A percentile compares a stretch with the other conserved stretches of the same genome.
Evolutionary conservation across 2,113 vertebrate species (phyloP).

Genomic region (Ciconia boyciana): DNA sequence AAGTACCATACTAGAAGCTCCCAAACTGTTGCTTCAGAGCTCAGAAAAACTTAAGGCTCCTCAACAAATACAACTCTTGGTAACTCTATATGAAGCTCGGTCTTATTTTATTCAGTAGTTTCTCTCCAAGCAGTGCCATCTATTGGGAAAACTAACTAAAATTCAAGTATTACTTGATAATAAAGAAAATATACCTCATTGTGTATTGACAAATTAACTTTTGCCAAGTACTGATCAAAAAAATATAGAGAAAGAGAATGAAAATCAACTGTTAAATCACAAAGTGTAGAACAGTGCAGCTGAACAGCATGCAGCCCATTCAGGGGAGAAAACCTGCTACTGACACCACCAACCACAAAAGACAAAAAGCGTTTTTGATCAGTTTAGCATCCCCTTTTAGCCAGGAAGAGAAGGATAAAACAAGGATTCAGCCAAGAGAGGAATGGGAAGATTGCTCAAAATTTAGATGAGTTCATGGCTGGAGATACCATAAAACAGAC

Average conservation of each 20-base stretch:
- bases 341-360: neutral
- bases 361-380: constrained; percentile 11
- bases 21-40: neutral
- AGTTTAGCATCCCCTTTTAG: neutral
- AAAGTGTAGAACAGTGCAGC: neutral
- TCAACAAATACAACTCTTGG: neutral
- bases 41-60: neutral
- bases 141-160: constrained; percentile 28
- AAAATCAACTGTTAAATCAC: neutral
- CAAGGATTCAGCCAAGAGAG: neutral
- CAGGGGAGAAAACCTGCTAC: neutral
- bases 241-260: neutral
- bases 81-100: neutral
- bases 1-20: neutral
- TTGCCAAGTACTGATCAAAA: neutral
- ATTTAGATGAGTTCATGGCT: neutral
- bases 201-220: neutral
- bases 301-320: neutral
- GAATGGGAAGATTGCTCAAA: neutral
- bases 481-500: neutral
- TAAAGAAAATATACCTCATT: neutral
- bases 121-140: constrained; percentile 38
- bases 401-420: neutral
- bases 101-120: neutral
- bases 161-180: neutral